Conservation (phyloP, 2,797 vertebrate genomes). For the Xiphorhynchus erythropygius region DNA sequence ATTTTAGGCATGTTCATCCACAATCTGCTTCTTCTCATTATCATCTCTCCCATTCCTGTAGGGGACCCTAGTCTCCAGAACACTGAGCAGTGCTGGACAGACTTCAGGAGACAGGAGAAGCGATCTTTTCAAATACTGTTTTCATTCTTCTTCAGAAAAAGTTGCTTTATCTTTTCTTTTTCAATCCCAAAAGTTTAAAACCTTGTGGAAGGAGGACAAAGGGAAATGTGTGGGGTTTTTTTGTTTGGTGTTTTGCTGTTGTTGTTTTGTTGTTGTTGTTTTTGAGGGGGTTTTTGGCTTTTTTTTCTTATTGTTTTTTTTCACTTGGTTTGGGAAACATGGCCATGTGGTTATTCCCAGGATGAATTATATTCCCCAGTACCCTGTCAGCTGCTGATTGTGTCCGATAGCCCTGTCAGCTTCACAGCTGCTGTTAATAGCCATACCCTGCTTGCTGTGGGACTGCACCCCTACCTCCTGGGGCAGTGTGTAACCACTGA, state of each 20-base stretch:
- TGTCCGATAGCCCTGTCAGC: not conserved
- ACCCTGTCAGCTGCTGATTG: slow-evolving; percentile 21
- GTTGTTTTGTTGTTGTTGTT: not conserved
- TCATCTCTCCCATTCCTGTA: not conserved
- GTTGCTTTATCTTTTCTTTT: not conserved
- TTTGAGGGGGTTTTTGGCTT: not conserved
- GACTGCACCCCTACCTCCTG: not conserved
- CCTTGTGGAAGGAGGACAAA: not conserved
- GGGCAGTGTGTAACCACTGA: not conserved
- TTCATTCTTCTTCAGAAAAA: not conserved
- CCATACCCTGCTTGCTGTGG: not conserved
- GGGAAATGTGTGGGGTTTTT: not conserved
- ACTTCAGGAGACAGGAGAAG: not conserved
- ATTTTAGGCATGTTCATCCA: not conserved
- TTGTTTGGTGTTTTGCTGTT: not conserved
- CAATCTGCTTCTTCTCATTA: not conserved
- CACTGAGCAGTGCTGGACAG: not conserved
- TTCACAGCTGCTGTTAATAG: slow-evolving; percentile 34
- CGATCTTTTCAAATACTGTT: not conserved
- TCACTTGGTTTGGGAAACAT: not conserved
- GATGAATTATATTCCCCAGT: not conserved
- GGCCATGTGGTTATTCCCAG: slow-evolving; percentile 11
- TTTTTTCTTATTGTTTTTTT: not conserved
- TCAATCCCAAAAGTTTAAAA: not conserved
- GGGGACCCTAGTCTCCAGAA: not conserved